phyloP scores from a whole-genome alignment of 2,888 invertebrate genomes.

The Pseudococcus longispinus region DNA sequence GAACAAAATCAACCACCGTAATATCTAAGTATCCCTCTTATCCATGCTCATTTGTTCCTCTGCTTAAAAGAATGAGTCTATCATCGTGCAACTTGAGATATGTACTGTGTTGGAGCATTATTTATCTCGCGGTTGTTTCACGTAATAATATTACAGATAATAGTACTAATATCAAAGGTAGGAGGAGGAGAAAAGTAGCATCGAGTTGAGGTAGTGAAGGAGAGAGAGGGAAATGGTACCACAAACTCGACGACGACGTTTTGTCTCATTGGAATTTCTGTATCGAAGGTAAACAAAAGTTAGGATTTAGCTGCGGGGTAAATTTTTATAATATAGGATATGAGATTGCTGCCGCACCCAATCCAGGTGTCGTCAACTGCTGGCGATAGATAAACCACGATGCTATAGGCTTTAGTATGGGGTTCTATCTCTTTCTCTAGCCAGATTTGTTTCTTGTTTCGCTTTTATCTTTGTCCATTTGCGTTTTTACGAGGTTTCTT shows the following conservation, averaged over 20 bases:
- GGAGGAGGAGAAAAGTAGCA: background rate
- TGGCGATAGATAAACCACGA: background rate
- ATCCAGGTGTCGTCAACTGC: background rate
- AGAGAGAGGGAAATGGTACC: background rate
- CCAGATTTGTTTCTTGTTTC: background rate
- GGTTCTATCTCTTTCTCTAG: background rate
- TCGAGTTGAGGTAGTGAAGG: too few relatives aligned
- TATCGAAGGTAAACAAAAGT: constrained; percentile 22
- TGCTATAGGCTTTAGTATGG: background rate
- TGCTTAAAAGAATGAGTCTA: background rate
- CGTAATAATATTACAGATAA: background rate
- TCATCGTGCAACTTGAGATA: background rate
- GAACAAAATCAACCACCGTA: background rate
- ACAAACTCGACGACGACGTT: background rate
- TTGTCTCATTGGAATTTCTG: constrained; percentile 22
- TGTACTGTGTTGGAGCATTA: background rate
- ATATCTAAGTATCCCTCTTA: background rate
- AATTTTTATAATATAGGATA: constrained; percentile 9
- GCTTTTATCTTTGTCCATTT: background rate
- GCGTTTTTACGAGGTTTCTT: background rate
- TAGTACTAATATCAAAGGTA: background rate
- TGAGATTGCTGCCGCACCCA: constrained; percentile 1
- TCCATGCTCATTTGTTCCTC: background rate
- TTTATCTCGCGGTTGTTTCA: background rate
- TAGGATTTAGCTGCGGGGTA: constrained; percentile 1